Evolutionary conservation across 2,888 invertebrate species (phyloP), one percentile per base, ranked within the genome.

Genomic region (Arge pagana): DNA sequence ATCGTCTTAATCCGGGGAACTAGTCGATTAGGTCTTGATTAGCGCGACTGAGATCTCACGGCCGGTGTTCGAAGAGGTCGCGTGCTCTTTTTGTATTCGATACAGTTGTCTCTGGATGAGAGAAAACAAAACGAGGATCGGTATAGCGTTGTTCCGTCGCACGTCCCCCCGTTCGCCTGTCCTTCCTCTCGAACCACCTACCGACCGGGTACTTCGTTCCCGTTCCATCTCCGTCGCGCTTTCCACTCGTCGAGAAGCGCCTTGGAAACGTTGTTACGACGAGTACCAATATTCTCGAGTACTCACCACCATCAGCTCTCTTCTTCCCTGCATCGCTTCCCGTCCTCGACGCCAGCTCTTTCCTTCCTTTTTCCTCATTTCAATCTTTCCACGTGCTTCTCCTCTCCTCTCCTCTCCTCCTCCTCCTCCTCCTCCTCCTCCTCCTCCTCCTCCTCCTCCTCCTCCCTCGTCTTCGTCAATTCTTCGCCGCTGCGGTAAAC

Each of bases 271-370:
- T 42, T 30, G 42, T 42, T 42, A 42, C 42, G n/a, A n/a, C n/a
- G 15, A 42, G 42, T 42, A 28, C 42, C 42, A 42, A 42, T 42
- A 42, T 42, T 42, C 15, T 42, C 19, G 30, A 42, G 42, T 42
- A 30, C 40, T 15, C n/a, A n/a, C n/a, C n/a, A n/a, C n/a, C n/a
- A n/a, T n/a, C n/a, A n/a, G n/a, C n/a, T n/a, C n/a, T n/a, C n/a
- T n/a, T n/a, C n/a, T n/a, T n/a, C n/a, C n/a, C n/a, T n/a, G 41
- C 49, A 53, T 48, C 52, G 36, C 41, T 16, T 31, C 21, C 39
- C 41, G 35, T 37, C 48, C 42, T 53, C 49, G 49, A 43, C 42
- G 30, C 30, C 37, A 37, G 49, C 42, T 49, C 49, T 49, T 39
- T 49, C 37, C 49, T 53, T 42, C 48, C 26, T 39, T 48, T 37